Conservation (phyloP, 2,797 vertebrate species). For the Chloroceryle amazona region DNA sequence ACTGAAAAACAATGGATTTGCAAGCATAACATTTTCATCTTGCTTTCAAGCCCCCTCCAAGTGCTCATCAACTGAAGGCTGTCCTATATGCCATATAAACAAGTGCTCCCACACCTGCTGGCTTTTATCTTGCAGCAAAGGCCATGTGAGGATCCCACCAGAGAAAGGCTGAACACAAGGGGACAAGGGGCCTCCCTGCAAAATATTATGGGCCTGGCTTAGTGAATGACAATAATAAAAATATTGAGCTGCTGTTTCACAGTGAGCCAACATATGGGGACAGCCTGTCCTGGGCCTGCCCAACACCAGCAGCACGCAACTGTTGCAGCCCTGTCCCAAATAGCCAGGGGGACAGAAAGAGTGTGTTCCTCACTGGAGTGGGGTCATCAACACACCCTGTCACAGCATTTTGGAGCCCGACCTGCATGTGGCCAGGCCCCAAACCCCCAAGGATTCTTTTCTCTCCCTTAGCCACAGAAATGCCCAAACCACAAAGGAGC, state of each 20-base stretch:
- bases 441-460: not conserved
- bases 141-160: not conserved
- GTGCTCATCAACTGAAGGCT: not conserved
- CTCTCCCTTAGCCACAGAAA: not conserved
- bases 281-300: slow-evolving; percentile 25
- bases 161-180: not conserved
- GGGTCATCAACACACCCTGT: not conserved
- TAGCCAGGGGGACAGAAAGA: not conserved
- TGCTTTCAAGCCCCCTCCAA: not conserved
- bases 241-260: not conserved
- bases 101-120: slow-evolving; percentile 25
- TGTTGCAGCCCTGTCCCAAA: not conserved
- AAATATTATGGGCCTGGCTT: not conserved
- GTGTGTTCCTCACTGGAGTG: accelerated
- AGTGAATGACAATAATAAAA: not conserved
- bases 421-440: not conserved
- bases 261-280: not conserved
- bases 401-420: accelerated
- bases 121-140: not conserved
- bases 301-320: not conserved
- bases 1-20: not conserved
- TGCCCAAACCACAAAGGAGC: not conserved
- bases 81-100: not conserved
- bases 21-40: not conserved
- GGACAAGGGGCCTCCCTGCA: not conserved